Percentiles rank a stretch among this genome's conserved stretches.
Conservation (phyloP, 2,797 vertebrate species). For the Chaetophractus vellerosus region DNA sequence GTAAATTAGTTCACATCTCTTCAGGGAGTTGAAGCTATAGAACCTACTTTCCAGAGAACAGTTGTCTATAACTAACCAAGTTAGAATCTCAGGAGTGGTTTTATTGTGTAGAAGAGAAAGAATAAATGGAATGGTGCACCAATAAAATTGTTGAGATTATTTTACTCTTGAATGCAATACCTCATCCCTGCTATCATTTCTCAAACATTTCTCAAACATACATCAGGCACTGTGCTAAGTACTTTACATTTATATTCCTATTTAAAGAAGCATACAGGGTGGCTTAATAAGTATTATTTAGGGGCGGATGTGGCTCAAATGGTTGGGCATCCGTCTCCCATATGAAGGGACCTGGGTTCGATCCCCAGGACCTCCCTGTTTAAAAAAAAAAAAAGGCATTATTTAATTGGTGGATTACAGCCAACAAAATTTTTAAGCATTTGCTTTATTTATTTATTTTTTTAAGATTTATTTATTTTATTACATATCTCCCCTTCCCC, state of each 20-base stretch:
- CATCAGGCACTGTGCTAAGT: not conserved
- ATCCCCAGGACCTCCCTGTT: no score
- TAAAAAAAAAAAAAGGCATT: no score
- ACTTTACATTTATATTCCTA: not conserved
- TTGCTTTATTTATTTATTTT: no score
- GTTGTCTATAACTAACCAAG: conserved; percentile 60
- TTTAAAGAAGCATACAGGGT: not conserved
- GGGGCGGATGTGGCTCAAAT: no score
- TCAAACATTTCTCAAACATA: not conserved
- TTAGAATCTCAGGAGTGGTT: not conserved
- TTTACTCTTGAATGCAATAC: not conserved
- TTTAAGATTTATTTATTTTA: no score
- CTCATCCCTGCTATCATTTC: not conserved
- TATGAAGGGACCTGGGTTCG: no score
- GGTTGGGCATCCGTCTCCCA: no score
- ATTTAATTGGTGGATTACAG: not conserved
- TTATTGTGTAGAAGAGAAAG: conserved; percentile 46
- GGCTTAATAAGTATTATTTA: not conserved
- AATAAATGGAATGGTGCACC: not conserved
- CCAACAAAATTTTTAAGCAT: not conserved
- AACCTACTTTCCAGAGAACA: conserved; percentile 65
- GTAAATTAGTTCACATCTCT: conserved; percentile 77
- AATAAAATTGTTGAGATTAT: not conserved
- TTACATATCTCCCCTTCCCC: no score
- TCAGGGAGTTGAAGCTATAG: conserved; percentile 71